A percentile compares a stretch with the other conserved stretches of the same genome.
Evolutionary conservation across 2,888 invertebrate species (phyloP).

Genomic region (Brachypterus glaber): DNA sequence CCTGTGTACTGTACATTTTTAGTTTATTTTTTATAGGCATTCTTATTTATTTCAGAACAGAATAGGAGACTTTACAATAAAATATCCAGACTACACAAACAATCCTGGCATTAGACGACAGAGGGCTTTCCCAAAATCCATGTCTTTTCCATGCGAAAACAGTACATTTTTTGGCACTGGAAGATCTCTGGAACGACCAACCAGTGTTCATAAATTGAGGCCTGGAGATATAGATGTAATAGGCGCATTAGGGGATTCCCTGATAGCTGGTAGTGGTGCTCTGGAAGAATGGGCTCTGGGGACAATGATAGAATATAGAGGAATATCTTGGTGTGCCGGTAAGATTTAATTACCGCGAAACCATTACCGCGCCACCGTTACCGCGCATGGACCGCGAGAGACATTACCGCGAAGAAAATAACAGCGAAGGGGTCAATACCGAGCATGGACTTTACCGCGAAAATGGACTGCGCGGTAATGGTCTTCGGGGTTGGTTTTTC

Average conservation of each 20-base stretch:
- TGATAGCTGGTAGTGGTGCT: conserved; percentile 65
- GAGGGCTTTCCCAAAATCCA: conserved; percentile 41
- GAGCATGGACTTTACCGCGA: no score
- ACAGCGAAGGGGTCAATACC: no score
- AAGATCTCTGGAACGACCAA: conserved; percentile 41
- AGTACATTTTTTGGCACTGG: conserved; percentile 30
- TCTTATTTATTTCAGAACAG: no score
- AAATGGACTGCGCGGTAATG: no score
- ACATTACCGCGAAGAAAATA: no score
- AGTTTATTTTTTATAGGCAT: no score
- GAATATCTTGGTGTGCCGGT: conserved; percentile 68
- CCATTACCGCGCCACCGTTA: no score
- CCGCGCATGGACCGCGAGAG: no score
- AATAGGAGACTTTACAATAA: no score
- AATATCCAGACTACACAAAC: no score
- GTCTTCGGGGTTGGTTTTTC: no score
- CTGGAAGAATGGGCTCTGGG: conserved; percentile 63
- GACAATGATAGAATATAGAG: conserved; percentile 62
- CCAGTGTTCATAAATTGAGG: conserved; percentile 56
- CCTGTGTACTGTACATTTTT: no score
- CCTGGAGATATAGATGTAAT: conserved; percentile 64
- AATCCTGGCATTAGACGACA: conserved; percentile 48
- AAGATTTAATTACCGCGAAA: conserved; percentile 12
- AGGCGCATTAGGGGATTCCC: conserved; percentile 62
- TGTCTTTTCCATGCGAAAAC: conserved; percentile 52